A percentile compares a stretch with the other conserved stretches of the same genome.
These are phyloP conservation scores for Chlorodrepanis virens DNA, from an alignment of 2,113 vertebrate species.

Conservation along the genomic window DNA sequence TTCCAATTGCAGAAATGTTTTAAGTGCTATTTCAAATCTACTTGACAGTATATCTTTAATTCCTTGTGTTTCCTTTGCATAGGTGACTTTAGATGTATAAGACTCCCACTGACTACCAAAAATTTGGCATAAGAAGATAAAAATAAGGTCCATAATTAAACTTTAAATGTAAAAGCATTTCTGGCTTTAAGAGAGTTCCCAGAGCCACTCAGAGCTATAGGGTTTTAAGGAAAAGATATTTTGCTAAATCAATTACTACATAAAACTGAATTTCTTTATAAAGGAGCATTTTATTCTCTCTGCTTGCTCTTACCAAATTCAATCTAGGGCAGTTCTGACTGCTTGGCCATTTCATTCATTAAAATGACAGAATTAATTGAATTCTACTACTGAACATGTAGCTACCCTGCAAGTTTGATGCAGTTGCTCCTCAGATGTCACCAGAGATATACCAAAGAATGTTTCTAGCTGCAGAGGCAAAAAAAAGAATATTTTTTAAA, in stretches of 20 bases:
- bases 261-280: not conserved
- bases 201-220: not conserved
- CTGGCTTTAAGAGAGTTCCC: not conserved
- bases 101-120: not conserved
- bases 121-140: not conserved
- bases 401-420: not conserved
- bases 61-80: not conserved
- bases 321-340: not conserved
- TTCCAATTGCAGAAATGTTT: not conserved
- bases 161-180: not conserved
- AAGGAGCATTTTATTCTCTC: not conserved
- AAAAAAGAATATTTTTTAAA: not conserved
- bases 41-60: not conserved
- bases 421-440: not conserved
- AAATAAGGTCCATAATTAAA: not conserved
- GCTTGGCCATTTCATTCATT: not conserved
- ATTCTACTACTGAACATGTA: not conserved
- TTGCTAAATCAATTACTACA: not conserved
- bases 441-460: not conserved
- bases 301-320: not conserved
- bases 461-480: not conserved
- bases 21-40: not conserved
- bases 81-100: not conserved
- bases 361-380: not conserved
- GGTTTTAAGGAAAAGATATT: not conserved